These are phyloP conservation scores for Hucho hucho DNA, from an alignment of 2,113 vertebrate genomes.

Conservation along the genomic window DNA sequence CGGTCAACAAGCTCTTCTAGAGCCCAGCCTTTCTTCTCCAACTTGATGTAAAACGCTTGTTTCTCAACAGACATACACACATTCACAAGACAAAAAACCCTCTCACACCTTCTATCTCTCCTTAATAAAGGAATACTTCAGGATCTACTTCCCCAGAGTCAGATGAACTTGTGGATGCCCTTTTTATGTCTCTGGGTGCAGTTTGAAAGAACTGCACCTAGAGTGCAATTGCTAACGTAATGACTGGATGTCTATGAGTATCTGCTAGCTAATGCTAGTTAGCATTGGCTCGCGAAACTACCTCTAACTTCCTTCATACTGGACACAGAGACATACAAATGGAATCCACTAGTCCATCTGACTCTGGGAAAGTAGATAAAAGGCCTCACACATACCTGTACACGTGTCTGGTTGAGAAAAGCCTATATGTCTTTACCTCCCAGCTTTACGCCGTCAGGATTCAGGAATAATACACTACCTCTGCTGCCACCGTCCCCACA, in stretches of 20 bases:
- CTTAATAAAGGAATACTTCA: too few species aligned
- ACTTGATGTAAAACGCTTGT: not conserved
- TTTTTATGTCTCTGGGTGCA: too few species aligned
- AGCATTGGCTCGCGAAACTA: too few species aligned
- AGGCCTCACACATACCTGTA: not conserved
- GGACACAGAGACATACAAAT: too few species aligned
- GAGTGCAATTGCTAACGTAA: too few species aligned
- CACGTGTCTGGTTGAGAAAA: not conserved
- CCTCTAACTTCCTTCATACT: not conserved
- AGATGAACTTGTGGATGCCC: too few species aligned
- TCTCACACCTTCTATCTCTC: not conserved
- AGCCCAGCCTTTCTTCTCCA: not conserved
- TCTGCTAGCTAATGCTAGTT: too few species aligned
- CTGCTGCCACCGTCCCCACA: conserved; percentile 83
- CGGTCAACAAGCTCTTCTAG: not conserved
- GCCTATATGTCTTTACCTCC: not conserved
- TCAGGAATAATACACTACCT: conserved; percentile 88
- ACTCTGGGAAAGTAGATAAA: too few species aligned
- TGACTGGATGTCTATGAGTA: too few species aligned
- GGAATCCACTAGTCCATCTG: too few species aligned
- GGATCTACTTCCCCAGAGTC: too few species aligned
- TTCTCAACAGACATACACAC: not conserved
- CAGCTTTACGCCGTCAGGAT: conserved; percentile 62
- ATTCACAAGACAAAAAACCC: not conserved
- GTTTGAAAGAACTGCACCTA: too few species aligned